phyloP scores from a whole-genome alignment of 2,888 invertebrate genomes.

The Lampropteryx suffumata region DNA sequence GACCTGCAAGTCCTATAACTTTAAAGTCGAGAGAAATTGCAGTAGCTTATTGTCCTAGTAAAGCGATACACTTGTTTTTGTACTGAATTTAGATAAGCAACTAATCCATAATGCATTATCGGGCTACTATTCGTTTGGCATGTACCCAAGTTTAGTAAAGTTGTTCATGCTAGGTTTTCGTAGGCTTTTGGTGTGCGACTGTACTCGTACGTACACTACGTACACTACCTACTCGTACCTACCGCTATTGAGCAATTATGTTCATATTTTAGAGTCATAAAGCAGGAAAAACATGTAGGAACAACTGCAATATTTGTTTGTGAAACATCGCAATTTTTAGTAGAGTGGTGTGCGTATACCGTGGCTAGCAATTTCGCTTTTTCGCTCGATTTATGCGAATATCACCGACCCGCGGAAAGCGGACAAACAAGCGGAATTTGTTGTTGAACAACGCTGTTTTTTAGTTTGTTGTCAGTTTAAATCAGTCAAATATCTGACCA shows the following conservation, averaged over 20 bases:
- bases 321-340: slow-evolving; percentile 73
- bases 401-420: slow-evolving; percentile 71
- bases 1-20: slow-evolving; percentile 48
- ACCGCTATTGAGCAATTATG: slow-evolving; percentile 47
- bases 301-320: slow-evolving; percentile 68
- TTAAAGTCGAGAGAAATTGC: slow-evolving; percentile 47
- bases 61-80: slow-evolving; percentile 43
- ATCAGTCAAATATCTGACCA: slow-evolving; percentile 61
- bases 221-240: too few relatives aligned
- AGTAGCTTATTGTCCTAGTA: slow-evolving; percentile 40
- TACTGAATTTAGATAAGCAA: slow-evolving; percentile 50
- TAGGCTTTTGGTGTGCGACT: slow-evolving; percentile 28
- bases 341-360: slow-evolving; percentile 69
- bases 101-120: slow-evolving; percentile 58
- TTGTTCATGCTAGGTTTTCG: slow-evolving; percentile 44
- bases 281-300: slow-evolving; percentile 44
- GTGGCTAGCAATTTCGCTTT: slow-evolving; percentile 76
- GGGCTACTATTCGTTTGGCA: slow-evolving; percentile 49
- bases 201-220: too few relatives aligned
- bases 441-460: slow-evolving; percentile 69
- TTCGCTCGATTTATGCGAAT: slow-evolving; percentile 77
- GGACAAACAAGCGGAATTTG: slow-evolving; percentile 75
- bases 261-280: slow-evolving; percentile 47
- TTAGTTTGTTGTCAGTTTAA: slow-evolving; percentile 61
- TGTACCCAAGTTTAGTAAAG: slow-evolving; percentile 46